Evolutionary conservation across 2,797 vertebrate species (phyloP).

Genomic region (Garrulus glandarius): DNA sequence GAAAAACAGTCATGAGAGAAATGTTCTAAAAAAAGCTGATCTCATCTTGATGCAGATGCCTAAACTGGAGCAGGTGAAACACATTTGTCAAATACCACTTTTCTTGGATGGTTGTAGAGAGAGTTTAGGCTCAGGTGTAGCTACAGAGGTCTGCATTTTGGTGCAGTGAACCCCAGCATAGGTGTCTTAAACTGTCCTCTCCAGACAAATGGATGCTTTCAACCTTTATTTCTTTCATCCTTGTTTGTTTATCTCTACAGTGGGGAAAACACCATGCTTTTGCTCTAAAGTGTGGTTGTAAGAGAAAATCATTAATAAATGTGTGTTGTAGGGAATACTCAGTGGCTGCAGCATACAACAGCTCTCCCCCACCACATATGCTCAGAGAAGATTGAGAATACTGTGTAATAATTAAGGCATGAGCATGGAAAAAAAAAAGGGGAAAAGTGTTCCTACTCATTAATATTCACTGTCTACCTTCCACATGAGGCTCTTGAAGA

Average conservation of each 20-base stretch:
- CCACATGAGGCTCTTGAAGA: not conserved
- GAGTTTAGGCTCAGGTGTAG: not conserved
- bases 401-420: not conserved
- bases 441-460: not conserved
- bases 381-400: not conserved
- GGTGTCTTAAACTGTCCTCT: not conserved
- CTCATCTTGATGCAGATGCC: not conserved
- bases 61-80: not conserved
- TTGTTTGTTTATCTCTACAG: not conserved
- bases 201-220: not conserved
- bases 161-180: not conserved
- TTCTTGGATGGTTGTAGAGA: not conserved
- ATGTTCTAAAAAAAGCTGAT: not conserved
- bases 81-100: not conserved
- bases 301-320: not conserved
- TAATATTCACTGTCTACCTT: not conserved
- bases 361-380: not conserved
- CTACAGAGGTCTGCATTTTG: not conserved
- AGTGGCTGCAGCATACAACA: not conserved
- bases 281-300: not conserved
- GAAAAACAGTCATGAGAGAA: not conserved
- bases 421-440: not conserved
- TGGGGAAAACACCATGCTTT: not conserved
- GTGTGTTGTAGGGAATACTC: not conserved
- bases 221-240: not conserved